Evolutionary conservation across 2,797 vertebrate genomes (phyloP).

Genomic region (Silurus aristotelis): DNA sequence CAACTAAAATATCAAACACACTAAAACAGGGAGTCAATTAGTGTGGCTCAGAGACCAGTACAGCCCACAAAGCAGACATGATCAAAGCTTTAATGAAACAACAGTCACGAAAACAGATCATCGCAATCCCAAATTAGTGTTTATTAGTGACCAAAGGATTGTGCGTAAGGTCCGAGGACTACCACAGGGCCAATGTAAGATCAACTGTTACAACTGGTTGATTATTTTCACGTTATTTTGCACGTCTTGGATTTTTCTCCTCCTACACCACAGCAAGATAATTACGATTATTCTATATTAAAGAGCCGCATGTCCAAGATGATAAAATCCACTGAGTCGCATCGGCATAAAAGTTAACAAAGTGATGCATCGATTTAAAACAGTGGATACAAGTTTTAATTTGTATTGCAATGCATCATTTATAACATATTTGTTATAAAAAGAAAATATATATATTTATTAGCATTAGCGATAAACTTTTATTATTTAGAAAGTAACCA

Average conservation of each 20-base stretch:
- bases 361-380: no score
- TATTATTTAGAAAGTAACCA: no score
- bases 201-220: background rate
- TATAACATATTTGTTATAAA: no score
- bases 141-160: background rate
- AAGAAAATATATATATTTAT: no score
- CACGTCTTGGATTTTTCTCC: background rate
- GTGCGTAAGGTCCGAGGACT: background rate
- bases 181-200: background rate
- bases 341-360: no score
- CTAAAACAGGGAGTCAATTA: background rate
- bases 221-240: background rate
- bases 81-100: background rate
- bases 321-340: no score
- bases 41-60: background rate
- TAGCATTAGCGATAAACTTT: no score
- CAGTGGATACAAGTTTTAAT: no score
- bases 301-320: no score
- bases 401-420: no score
- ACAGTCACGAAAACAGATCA: background rate
- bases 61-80: background rate
- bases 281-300: no score
- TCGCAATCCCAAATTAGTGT: background rate
- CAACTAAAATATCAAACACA: background rate
- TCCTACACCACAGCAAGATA: background rate